Base-by-base conservation (phyloP, 1,140 invertebrate genomes). In the Solenopsis fugax region DNA sequence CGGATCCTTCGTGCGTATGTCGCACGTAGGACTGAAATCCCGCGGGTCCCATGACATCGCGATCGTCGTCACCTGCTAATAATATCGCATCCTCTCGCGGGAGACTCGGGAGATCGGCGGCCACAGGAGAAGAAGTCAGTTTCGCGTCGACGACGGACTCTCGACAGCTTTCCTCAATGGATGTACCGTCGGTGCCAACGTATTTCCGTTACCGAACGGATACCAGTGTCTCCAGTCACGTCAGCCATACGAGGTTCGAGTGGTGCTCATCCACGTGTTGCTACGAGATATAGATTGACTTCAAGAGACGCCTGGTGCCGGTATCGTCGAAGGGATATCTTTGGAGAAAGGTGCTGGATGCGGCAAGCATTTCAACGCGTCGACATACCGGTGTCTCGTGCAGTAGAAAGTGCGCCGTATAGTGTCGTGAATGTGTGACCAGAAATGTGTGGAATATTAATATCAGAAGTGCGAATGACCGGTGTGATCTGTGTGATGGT, bases 401-500 rank as follows among this genome's bases (percentile, higher is more conserved):
- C 77, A 76, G 90, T 87, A 88, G 88, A 92, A 90, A 92, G 91
- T 92, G 88, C 60, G 75, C 56, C 67, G 60, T 18, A 52, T 52
- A 50, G 86, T 91, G 86, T 54, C 65, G 84, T 87, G 88, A 54
- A 87, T 54, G 88, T 86, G 88, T 88, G 85, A 58, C 4, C 65
- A 29, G 69, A 84, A 84, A 84, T 84, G 80, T 84, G 54, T 50
- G 54, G 80, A 60, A 84, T 73, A 50, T 73, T 7, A 6, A 75
- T 62, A 41, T 37, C 13, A 5, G 13, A 50, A 34, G 18, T 75
- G 69, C 80, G 69, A 73, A 73, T 21, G 21, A 56, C 9, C 52
- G 52, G 12, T 6, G 65, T 72, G 52, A 58, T 34, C 12, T 6
- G 41, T 34, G 80, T 12, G 67, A 21, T 3, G 45, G 12, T 16